Evolutionary conservation across 2,797 vertebrate species (phyloP).

Genomic region (Vespertilio murinus): DNA sequence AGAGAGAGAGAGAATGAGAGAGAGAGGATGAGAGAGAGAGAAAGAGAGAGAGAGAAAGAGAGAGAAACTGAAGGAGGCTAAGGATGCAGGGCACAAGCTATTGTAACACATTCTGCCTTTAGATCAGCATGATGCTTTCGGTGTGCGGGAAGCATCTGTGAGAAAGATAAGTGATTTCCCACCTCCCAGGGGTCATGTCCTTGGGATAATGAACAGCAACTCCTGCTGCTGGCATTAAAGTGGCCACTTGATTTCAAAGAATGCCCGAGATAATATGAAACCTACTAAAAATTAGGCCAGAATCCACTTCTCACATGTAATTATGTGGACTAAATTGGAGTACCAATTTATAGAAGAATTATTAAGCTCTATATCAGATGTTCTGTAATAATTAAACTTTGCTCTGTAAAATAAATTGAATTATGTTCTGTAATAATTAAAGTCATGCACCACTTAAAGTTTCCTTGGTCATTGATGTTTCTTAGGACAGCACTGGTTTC

Average conservation of each 20-base stretch:
- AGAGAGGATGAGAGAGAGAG: not conserved
- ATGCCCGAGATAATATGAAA: not conserved
- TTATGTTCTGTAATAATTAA: not conserved
- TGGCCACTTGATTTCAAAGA: not conserved
- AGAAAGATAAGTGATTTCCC: not conserved
- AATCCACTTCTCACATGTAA: not conserved
- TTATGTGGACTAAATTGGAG: not conserved
- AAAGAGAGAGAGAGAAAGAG: not conserved
- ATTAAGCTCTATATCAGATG: not conserved
- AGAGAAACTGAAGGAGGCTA: not conserved
- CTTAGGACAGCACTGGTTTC: not conserved
- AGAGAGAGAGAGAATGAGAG: not conserved
- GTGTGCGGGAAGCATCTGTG: not conserved
- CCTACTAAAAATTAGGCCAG: not conserved
- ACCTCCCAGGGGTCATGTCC: not conserved
- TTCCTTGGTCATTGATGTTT: not conserved
- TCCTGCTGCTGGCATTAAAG: not conserved
- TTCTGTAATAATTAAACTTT: not conserved
- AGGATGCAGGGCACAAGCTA: not conserved
- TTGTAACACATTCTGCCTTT: not conserved
- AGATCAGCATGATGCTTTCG: not conserved
- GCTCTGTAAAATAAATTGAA: not conserved
- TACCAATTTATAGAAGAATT: not conserved
- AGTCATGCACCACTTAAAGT: not conserved
- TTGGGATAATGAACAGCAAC: not conserved